phyloP scores from a whole-genome alignment of 92 coral and sea anemone genomes.

The Umimayanthus kanabou region DNA sequence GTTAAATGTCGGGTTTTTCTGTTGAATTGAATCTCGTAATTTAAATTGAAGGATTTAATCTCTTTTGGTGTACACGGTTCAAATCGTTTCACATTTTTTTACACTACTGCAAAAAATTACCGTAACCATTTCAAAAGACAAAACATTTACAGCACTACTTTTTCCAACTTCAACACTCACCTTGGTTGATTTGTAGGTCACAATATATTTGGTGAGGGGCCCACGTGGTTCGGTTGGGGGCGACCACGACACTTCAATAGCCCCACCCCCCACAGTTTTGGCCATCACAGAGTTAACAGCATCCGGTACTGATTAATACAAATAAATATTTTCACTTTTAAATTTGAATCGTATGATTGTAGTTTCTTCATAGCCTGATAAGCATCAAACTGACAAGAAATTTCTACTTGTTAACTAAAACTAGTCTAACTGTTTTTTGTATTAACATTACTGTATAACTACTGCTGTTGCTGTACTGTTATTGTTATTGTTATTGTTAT shows the following conservation, averaged over 20 bases:
- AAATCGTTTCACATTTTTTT: background rate
- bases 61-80: background rate
- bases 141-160: background rate
- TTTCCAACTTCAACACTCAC: background rate
- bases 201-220: conserved; percentile 13
- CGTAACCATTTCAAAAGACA: background rate
- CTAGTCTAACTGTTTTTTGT: too few species aligned
- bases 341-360: background rate
- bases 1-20: too few species aligned
- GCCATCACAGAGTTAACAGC: background rate
- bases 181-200: conserved; percentile 25
- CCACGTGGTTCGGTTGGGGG: conserved; percentile 39
- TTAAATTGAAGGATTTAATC: too few species aligned
- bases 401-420: too few species aligned
- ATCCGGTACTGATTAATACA: background rate
- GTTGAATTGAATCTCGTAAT: too few species aligned
- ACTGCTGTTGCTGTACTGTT: too few species aligned
- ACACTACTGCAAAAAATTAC: too few species aligned
- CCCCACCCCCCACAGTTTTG: conserved; percentile 9
- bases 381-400: background rate
- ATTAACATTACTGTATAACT: too few species aligned
- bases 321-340: background rate
- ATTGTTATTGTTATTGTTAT: background rate
- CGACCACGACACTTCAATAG: conserved; percentile 15
- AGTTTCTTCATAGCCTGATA: background rate